Evolutionary conservation across 2,113 vertebrate species (phyloP), one percentile per base, ranked within the genome.

Genomic region (Benitochromis conjunctus): DNA sequence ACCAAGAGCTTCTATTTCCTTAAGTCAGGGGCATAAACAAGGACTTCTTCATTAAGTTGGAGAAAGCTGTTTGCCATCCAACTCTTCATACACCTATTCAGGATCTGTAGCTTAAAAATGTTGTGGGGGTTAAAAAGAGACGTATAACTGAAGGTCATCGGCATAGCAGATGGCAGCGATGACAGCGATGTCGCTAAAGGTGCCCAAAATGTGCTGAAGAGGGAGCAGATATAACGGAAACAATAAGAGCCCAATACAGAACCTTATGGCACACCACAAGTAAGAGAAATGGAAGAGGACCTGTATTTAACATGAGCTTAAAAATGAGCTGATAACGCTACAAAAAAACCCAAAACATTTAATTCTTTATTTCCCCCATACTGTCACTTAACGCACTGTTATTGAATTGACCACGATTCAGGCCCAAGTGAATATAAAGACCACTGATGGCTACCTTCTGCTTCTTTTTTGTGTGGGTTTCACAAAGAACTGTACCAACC

Each of bases 391-490:
- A 71, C 18, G 46, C 66, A 74, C 1, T 11, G 14, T 9, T 19
- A 19, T n/a, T 38, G 60, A 64, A 64, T 36, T 38, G 31, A 12
- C 98, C 5, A 98, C 99, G 98, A 99, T 99, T 1, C 98, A 99
- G 93, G 98, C 98, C 64, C 98, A 99, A 0, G 97, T 99, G 34
- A 98, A 99, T 21, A 98, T 99, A 80, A 99, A 99, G 92, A 99
- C 98, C 4, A 99, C 98, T 0, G 97, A 99, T 41, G 98, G 98
- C 10, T 99, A 99, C 94, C 97, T 99, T n/a, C 96, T 99, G 88
- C 98, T 98, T 82, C 97, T 98, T 16, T 99, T 99, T 95, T 99
- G 98, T 0, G 96, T 99, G 38, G 98, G 98, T 14, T 99, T 99
- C 94, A 99, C 98, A 6, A 99, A 99, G 96, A 99, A 98, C 86